Evolutionary conservation across 2,797 vertebrate species (phyloP), one percentile per base, ranked within the genome.

Genomic region (Buphagus erythrorhynchus): DNA sequence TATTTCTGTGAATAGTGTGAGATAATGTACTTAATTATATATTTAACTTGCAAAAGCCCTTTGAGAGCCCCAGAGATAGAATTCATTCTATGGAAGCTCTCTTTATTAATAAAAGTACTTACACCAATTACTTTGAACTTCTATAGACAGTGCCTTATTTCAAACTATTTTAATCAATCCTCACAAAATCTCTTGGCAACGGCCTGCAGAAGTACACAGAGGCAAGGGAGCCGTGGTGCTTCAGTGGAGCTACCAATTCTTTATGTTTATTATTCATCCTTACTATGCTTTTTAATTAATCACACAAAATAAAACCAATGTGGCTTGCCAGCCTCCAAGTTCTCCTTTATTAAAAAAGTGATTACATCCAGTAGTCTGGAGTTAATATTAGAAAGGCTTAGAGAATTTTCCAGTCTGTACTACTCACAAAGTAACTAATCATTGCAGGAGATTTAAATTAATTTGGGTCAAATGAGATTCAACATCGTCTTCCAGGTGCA

Each of bases 101-200:
- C 88, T 94, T 88, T 81, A 90, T 95, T 95, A 96, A 96, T 91
- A 68, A 94, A 94, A 89, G 72, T 93, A 61, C 91, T 95, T 95
- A 88, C 16, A 83, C 57, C 94, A 95, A 95, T 97, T 93, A 95
- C 93, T 95, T 95, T 81, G 69, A 96, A 96, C 88, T 95, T 90
- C 81, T 71, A 80, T 35, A 95, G 94, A 86, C 85, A 86, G 91
- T 35, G 75, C 85, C 62, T 97, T 68, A 68, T 93, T 96, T 94
- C 87, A 42, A 91, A 93, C 88, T 94, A 74, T 93, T 96, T 96
- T 97, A 97, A 96, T 96, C 96, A 97, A 93, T 62, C 79, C 85
- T 93, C 69, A 93, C 90, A 61, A 91, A 97, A 88, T 95, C 96
- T 96, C 95, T 81, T 93, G 95, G 91, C 94, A 96, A 72, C 66